These are phyloP conservation scores for Arnoldichthys spilopterus DNA, from an alignment of 2,797 vertebrate species.

Conservation along the genomic window DNA sequence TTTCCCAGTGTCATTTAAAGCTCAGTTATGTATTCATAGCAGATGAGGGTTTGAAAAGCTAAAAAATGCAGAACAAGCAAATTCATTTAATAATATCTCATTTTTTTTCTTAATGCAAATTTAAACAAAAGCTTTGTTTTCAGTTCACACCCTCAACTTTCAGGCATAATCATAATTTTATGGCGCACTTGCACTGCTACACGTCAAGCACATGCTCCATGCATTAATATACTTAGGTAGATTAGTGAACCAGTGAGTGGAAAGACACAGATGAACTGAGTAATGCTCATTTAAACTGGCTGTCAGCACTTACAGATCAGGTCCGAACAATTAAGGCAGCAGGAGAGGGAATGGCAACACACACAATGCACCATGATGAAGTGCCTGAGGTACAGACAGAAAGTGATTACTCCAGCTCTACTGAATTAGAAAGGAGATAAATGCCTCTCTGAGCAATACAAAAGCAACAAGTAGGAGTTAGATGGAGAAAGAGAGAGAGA, in stretches of 20 bases:
- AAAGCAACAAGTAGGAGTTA: conserved; percentile 19
- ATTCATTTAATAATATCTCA: neutral
- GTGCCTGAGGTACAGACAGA: conserved; percentile 38
- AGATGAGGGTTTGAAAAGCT: conserved; percentile 3
- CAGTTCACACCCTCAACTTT: neutral
- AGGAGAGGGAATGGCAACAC: conserved; percentile 30
- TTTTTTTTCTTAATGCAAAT: too few species aligned
- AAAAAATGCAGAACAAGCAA: neutral
- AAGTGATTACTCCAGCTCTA: conserved; percentile 44
- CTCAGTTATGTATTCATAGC: conserved; percentile 33
- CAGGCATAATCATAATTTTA: neutral
- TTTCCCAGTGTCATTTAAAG: conserved; percentile 40
- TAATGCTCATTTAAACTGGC: conserved; percentile 7
- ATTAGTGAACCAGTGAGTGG: conserved; percentile 18
- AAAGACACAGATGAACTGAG: conserved; percentile 14
- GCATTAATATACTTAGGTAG: neutral
- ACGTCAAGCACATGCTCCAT: neutral
- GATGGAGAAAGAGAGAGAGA: neutral
- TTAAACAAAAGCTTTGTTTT: neutral
- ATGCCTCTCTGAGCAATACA: conserved; percentile 33
- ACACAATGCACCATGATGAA: conserved; percentile 51
- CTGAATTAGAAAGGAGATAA: conserved; percentile 43
- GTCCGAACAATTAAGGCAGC: conserved; percentile 38
- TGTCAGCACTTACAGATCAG: conserved; percentile 40
- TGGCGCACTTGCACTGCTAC: neutral